These are phyloP conservation scores for Trematomus bernacchii DNA, from an alignment of 2,797 vertebrate genomes.

Conservation along the genomic window DNA sequence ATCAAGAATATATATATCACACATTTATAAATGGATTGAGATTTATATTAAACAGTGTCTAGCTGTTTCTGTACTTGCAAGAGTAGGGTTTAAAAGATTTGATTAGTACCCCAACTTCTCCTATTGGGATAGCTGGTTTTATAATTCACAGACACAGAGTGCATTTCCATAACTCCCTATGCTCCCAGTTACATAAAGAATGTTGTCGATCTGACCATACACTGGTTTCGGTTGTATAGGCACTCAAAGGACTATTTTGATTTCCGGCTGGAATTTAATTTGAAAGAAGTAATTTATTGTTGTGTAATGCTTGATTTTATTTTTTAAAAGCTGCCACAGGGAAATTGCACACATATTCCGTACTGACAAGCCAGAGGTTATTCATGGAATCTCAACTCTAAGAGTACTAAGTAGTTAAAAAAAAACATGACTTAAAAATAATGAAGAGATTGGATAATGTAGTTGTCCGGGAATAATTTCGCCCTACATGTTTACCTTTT, in stretches of 20 bases:
- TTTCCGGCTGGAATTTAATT: slow-evolving; percentile 14
- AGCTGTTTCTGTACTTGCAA: background rate
- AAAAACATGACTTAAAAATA: background rate
- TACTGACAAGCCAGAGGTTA: background rate
- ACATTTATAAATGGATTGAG: slow-evolving; percentile 15
- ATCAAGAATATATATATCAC: slow-evolving; percentile 20
- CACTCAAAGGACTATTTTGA: slow-evolving; percentile 4
- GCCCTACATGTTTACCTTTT: too few species aligned
- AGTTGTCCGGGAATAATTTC: background rate
- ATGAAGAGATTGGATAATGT: slow-evolving; percentile 3
- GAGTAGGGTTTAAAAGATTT: background rate
- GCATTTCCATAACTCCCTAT: background rate
- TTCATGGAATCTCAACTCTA: background rate
- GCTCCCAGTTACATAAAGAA: background rate
- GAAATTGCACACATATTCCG: slow-evolving; percentile 9
- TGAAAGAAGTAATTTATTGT: slow-evolving; percentile 20
- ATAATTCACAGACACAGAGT: background rate
- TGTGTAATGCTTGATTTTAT: slow-evolving; percentile 5
- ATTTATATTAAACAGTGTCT: slow-evolving; percentile 2
- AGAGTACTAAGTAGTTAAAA: background rate
- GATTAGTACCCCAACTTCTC: background rate
- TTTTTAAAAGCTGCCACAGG: slow-evolving; percentile 8
- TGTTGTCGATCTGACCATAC: background rate
- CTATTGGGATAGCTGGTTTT: background rate
- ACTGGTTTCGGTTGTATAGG: background rate